A percentile compares a stretch with the other conserved stretches of the same genome.
Evolutionary conservation across 2,797 vertebrate genomes (phyloP).

Genomic region (Pantherophis vulpinus): DNA sequence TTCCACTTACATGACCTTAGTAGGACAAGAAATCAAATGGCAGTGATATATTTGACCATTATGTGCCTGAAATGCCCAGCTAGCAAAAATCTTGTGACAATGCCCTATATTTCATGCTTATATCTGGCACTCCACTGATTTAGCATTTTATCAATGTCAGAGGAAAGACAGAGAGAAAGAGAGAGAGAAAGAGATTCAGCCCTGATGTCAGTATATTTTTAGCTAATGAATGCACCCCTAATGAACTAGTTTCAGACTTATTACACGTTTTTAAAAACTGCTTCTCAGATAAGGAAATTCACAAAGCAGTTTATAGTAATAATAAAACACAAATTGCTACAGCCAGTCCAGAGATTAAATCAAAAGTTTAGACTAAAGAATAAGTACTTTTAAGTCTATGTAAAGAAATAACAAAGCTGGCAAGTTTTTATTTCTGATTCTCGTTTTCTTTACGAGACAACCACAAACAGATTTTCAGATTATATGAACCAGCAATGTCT

Average conservation of each 20-base stretch:
- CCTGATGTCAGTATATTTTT: background rate
- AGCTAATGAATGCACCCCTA: background rate
- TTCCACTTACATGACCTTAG: background rate
- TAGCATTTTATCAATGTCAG: background rate
- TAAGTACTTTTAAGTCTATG: background rate
- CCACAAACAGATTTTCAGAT: background rate
- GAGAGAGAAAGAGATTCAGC: background rate
- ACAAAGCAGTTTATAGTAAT: background rate
- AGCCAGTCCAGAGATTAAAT: background rate
- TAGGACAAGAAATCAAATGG: background rate
- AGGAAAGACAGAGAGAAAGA: background rate
- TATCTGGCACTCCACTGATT: background rate
- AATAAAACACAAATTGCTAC: background rate
- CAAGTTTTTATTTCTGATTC: background rate
- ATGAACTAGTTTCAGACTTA: background rate
- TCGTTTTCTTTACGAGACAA: background rate
- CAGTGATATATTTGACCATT: background rate
- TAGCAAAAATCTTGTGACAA: background rate
- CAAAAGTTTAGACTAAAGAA: background rate
- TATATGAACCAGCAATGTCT: background rate
- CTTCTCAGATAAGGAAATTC: background rate
- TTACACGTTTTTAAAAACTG: background rate
- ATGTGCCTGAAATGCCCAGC: background rate
- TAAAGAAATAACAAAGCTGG: background rate
- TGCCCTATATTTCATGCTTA: background rate